Evolutionary conservation across 2,797 vertebrate species (phyloP).

Genomic region (Oreonectes daqikongensis): DNA sequence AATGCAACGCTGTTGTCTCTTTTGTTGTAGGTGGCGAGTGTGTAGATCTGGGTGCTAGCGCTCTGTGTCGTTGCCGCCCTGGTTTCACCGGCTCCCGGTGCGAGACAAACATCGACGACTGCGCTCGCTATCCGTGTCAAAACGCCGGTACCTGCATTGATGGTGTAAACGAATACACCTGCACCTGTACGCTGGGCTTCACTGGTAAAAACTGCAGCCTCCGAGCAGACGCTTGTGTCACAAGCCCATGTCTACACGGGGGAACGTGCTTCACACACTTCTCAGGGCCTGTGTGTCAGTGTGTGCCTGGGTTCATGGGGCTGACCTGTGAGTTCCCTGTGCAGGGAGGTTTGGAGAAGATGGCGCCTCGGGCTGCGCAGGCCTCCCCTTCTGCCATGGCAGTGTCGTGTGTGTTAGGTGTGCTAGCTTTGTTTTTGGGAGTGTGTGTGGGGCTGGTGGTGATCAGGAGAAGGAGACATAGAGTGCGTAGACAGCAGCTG

Average conservation of each 20-base stretch:
- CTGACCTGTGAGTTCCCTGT: slow-evolving; percentile 85
- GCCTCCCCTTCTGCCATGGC: slow-evolving; percentile 75
- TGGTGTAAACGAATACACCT: slow-evolving; percentile 83
- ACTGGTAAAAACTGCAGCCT: slow-evolving; percentile 85
- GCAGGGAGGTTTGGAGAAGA: slow-evolving; percentile 70
- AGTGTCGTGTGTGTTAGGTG: slow-evolving; percentile 75
- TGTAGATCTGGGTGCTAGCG: slow-evolving; percentile 83
- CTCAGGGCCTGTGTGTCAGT: slow-evolving; percentile 88
- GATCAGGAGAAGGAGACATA: slow-evolving; percentile 71
- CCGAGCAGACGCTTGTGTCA: slow-evolving; percentile 82
- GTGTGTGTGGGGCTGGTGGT: slow-evolving; percentile 66
- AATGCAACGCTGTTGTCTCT: slow-evolving; percentile 36
- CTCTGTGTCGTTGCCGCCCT: slow-evolving; percentile 83
- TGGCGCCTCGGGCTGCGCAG: slow-evolving; percentile 57
- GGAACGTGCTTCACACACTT: slow-evolving; percentile 92
- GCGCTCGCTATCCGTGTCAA: slow-evolving; percentile 81
- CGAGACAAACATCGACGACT: slow-evolving; percentile 86
- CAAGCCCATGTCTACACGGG: slow-evolving; percentile 82
- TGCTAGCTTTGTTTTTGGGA: slow-evolving; percentile 75
- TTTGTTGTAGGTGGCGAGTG: slow-evolving; percentile 82
- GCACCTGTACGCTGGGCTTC: slow-evolving; percentile 89
- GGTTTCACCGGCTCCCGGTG: slow-evolving; percentile 86
- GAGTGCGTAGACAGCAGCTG: slow-evolving; percentile 68
- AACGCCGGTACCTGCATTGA: slow-evolving; percentile 91
- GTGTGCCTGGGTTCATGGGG: slow-evolving; percentile 87